Evolutionary conservation across 2,113 vertebrate species (phyloP), one percentile per base, ranked within the genome.

Genomic region (Megaceryle maxima): DNA sequence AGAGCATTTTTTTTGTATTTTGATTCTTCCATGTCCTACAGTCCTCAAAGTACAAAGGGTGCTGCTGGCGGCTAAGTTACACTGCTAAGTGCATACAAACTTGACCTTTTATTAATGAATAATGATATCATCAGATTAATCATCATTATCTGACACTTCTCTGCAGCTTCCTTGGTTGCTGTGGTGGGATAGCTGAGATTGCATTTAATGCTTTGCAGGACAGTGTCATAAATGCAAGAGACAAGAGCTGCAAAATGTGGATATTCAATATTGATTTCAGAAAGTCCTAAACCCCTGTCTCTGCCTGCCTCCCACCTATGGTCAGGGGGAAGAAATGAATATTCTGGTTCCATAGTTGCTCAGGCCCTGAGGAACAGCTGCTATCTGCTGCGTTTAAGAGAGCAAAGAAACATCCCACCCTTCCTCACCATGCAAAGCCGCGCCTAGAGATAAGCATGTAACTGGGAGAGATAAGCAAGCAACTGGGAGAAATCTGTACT

Each of bases 381-480:
- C 37, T 28, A 64, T 56, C 33, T 46, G 17, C 2, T 1, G 46
- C 19, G 84, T 75, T 84, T 85, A 24, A 72, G 50, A 63, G 64
- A 41, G 69, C 37, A 70, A 41, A 80, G 39, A 6, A 83, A n/a
- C 2, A 10, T 70, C 63, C 48, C 50, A 1, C 79, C 68, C 72
- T 80, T 88, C 50, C 43, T 83, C n/a, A 37, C 9, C 22, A 14
- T 6, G 69, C 66, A 87, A 60, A 78, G 51, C 46, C 56, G 28
- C 19, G 37, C 18, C 75, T 31, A 31, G 37, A 94, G 79, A 92
- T 77, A 94, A 92, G 69, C 13, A 57, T 66, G 25, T 14, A 72
- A 50, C 44, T 48, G 37, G n/a, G 74, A 90, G 75, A 62, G 79
- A 92, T 76, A 94, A 93, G 69, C 14, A 67, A 70, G 22, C 14